phyloP scores from a whole-genome alignment of 2,797 vertebrate species.

The Orientallactaga sibirica region DNA sequence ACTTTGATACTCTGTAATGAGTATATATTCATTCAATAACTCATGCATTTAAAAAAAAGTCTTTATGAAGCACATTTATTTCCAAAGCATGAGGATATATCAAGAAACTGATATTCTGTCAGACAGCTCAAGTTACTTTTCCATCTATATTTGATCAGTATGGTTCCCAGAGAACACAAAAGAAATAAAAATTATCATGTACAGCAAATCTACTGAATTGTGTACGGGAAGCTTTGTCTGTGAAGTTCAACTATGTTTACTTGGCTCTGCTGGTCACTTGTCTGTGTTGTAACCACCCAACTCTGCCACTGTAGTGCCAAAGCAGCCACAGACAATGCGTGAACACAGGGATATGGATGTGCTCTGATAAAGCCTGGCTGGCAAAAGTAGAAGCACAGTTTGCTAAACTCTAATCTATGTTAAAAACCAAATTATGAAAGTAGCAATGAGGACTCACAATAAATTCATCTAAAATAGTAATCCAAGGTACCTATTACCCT shows the following conservation, averaged over 20 bases:
- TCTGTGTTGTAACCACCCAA: not conserved
- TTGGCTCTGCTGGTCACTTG: not conserved
- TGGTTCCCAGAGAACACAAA: not conserved
- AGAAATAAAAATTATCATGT: not conserved
- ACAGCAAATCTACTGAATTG: not conserved
- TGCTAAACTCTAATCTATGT: not conserved
- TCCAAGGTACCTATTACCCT: not conserved
- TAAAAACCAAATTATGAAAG: conserved; percentile 38
- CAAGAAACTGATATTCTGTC: not conserved
- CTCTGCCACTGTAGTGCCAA: not conserved
- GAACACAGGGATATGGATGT: not conserved
- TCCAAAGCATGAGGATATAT: not conserved
- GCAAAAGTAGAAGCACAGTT: not conserved
- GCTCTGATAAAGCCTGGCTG: not conserved
- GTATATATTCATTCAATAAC: not conserved
- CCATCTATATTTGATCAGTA: not conserved
- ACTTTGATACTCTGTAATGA: not conserved
- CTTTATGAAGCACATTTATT: not conserved
- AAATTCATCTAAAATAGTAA: conserved; percentile 7
- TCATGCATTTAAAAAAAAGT: not conserved
- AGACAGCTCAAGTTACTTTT: not conserved
- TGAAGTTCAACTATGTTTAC: not conserved
- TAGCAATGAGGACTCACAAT: not conserved
- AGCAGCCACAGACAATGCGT: not conserved
- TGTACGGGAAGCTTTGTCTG: not conserved